Percentiles rank a stretch among this genome's conserved stretches.
Conservation (phyloP, 1,140 invertebrate genomes). For the Bombus confusus region DNA sequence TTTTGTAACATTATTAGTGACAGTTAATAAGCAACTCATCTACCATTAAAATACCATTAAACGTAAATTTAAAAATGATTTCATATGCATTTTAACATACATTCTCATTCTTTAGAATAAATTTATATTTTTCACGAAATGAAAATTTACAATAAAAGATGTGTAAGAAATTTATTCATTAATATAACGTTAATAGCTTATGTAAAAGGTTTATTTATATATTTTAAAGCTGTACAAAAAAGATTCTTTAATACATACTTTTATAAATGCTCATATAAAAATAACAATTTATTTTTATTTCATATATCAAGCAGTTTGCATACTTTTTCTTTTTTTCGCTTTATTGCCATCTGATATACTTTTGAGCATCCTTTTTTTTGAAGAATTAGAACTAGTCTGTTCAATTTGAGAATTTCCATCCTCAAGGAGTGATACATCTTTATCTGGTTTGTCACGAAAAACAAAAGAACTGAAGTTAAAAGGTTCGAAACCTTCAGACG, state of each 20-base stretch:
- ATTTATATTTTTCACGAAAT: neutral
- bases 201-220: constrained; percentile 34
- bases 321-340: constrained; percentile 68
- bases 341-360: constrained; percentile 52
- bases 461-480: constrained; percentile 69
- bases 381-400: constrained; percentile 18
- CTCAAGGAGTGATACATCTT: constrained; percentile 42
- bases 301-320: constrained; percentile 38
- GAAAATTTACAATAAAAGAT: neutral
- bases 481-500: constrained; percentile 76
- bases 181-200: neutral
- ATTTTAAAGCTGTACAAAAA: constrained; percentile 49
- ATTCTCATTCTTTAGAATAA: neutral
- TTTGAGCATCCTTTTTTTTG: constrained; percentile 60
- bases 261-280: constrained; percentile 58
- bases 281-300: constrained; percentile 53
- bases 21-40: too few relatives aligned
- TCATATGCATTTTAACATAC: too few relatives aligned
- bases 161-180: neutral
- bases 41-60: too few relatives aligned
- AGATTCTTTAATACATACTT: constrained; percentile 48
- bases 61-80: too few relatives aligned
- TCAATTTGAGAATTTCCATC: constrained; percentile 49
- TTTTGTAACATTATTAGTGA: too few relatives aligned
- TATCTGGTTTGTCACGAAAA: constrained; percentile 43